Conservation (phyloP, 2,797 vertebrate species). For the Phrynocephalus forsythii region DNA sequence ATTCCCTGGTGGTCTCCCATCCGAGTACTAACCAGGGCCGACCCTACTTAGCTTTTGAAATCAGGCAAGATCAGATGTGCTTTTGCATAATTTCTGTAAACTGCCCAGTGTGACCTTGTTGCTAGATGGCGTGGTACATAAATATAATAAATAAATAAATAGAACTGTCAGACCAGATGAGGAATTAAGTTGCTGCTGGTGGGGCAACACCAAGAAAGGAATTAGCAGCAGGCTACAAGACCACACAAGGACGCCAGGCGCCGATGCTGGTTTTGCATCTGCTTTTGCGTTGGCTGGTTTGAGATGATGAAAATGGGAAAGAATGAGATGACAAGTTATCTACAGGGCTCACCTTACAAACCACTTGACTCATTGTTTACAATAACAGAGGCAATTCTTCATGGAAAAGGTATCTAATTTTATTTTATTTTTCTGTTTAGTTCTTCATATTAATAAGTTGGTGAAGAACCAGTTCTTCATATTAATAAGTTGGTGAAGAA, state of each 20-base stretch:
- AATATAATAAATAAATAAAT: too few relatives aligned
- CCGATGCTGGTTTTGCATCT: not conserved
- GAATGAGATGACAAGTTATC: not conserved
- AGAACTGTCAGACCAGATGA: too few relatives aligned
- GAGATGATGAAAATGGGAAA: not conserved
- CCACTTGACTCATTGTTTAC: constrained; percentile 25
- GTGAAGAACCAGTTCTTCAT: not conserved
- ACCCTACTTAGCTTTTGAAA: too few relatives aligned
- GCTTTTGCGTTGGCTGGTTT: not conserved
- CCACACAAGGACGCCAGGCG: not conserved
- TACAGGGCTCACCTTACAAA: not conserved
- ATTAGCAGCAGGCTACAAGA: not conserved
- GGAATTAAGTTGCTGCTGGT: too few relatives aligned
- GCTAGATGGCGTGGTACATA: too few relatives aligned
- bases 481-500: not conserved
- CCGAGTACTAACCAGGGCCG: too few relatives aligned
- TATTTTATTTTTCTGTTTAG: constrained; percentile 19
- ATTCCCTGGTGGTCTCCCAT: too few relatives aligned
- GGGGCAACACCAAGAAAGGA: not conserved
- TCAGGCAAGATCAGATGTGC: too few relatives aligned
- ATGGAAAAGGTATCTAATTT: constrained; percentile 17
- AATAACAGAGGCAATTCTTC: not conserved
- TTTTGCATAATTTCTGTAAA: too few relatives aligned
- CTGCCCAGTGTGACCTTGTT: too few relatives aligned
- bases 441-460: not conserved